A percentile compares a stretch with the other conserved stretches of the same genome.
phyloP scores from a whole-genome alignment of 1,140 invertebrate species.

The Tetramorium alpestre region DNA sequence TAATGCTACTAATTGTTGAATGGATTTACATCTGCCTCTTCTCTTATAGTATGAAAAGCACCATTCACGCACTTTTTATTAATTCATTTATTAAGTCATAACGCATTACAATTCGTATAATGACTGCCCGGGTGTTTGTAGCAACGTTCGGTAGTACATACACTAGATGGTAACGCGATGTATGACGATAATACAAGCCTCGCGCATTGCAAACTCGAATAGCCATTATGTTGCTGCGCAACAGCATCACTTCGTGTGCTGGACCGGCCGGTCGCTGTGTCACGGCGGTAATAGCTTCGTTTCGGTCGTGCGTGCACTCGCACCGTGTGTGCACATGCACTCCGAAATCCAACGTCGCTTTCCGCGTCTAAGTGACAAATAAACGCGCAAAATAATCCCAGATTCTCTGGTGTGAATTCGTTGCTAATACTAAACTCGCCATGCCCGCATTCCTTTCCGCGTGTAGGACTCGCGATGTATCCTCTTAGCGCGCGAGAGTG shows the following conservation, averaged over 20 bases:
- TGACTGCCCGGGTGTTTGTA: neutral
- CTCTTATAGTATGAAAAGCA: neutral
- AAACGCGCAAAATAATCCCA: constrained; percentile 5
- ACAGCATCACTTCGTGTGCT: neutral
- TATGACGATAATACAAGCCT: constrained; percentile 10
- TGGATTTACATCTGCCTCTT: neutral
- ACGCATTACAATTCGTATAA: neutral
- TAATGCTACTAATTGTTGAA: neutral
- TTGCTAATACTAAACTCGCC: neutral
- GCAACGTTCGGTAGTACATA: neutral
- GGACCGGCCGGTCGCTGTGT: neutral
- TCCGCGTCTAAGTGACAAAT: constrained; percentile 5
- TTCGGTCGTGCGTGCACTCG: neutral
- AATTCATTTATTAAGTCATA: neutral
- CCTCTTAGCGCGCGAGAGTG: neutral
- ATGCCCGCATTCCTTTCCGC: neutral
- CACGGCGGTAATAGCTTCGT: neutral
- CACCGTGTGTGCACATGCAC: neutral
- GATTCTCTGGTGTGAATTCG: neutral
- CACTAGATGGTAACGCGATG: neutral
- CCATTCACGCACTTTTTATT: neutral
- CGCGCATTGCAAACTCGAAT: neutral
- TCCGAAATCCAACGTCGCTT: neutral
- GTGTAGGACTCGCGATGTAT: neutral
- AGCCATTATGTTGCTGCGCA: constrained; percentile 41